These are phyloP conservation scores for Prenolepis imparis DNA, from an alignment of 2,888 invertebrate genomes.

Conservation along the genomic window DNA sequence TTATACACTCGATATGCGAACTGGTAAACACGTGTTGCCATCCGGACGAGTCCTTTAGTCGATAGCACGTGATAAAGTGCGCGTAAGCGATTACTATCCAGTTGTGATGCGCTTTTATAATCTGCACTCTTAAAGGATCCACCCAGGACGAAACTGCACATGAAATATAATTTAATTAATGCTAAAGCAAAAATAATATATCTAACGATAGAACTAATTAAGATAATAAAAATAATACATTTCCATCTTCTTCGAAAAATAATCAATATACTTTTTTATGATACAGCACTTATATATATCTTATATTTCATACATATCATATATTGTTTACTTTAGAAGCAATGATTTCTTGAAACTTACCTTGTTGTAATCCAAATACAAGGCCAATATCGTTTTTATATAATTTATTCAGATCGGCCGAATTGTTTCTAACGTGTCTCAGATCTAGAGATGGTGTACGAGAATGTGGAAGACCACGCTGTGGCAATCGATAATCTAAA, in stretches of 20 bases:
- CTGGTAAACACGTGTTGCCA: constrained; percentile 98
- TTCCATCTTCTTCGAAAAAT: not conserved
- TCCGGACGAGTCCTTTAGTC: constrained; percentile 98
- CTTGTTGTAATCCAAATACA: constrained; percentile 89
- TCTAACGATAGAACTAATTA: no score
- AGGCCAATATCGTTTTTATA: constrained; percentile 91
- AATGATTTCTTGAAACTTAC: constrained; percentile 68
- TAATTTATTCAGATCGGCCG: constrained; percentile 91
- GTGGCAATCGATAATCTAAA: constrained; percentile 90
- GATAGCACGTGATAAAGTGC: constrained; percentile 97
- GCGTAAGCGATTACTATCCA: constrained; percentile 99
- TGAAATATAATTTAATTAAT: constrained; percentile 29
- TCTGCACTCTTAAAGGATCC: constrained; percentile 95
- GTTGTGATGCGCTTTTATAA: constrained; percentile 98
- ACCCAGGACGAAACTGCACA: constrained; percentile 91
- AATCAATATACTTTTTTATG: not conserved
- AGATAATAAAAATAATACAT: not conserved
- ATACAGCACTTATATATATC: not conserved
- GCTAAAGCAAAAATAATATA: not conserved
- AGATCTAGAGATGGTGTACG: constrained; percentile 94
- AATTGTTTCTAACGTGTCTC: constrained; percentile 91
- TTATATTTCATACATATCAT: not conserved
- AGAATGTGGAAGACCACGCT: constrained; percentile 89
- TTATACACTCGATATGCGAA: constrained; percentile 94
- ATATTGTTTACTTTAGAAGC: not conserved